Evolutionary conservation across 2,113 vertebrate genomes (phyloP).

Genomic region (Crotalus horridus): DNA sequence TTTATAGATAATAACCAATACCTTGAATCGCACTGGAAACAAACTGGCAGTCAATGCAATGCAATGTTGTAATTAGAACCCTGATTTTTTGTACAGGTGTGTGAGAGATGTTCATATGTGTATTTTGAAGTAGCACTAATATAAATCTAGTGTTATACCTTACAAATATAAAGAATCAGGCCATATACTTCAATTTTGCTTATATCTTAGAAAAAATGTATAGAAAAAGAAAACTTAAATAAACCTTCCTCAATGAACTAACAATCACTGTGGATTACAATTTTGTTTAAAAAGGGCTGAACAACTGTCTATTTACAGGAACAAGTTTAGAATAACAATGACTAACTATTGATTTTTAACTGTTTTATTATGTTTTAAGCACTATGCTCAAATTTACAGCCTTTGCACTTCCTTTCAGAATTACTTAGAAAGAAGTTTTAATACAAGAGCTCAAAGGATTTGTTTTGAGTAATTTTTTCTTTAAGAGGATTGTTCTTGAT

Average conservation of each 20-base stretch:
- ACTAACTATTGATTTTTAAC: constrained; percentile 57
- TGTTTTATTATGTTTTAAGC: constrained; percentile 47
- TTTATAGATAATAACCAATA: not conserved
- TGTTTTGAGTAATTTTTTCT: constrained; percentile 35
- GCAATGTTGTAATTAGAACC: not conserved
- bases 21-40: not conserved
- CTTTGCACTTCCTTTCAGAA: constrained; percentile 28
- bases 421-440: constrained; percentile 29
- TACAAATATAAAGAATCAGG: not conserved
- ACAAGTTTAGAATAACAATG: constrained; percentile 46
- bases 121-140: not conserved
- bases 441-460: constrained; percentile 20
- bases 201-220: constrained; percentile 23
- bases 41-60: not conserved
- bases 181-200: constrained; percentile 24
- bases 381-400: constrained; percentile 38
- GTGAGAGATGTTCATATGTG: not conserved
- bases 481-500: not conserved
- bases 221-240: constrained; percentile 28
- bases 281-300: constrained; percentile 50
- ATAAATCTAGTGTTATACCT: not conserved
- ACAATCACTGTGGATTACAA: constrained; percentile 32
- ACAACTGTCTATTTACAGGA: constrained; percentile 45
- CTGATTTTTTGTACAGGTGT: not conserved
- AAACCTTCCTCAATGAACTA: constrained; percentile 31